phyloP scores from a whole-genome alignment of 2,113 vertebrate species.

The Proteles cristata region DNA sequence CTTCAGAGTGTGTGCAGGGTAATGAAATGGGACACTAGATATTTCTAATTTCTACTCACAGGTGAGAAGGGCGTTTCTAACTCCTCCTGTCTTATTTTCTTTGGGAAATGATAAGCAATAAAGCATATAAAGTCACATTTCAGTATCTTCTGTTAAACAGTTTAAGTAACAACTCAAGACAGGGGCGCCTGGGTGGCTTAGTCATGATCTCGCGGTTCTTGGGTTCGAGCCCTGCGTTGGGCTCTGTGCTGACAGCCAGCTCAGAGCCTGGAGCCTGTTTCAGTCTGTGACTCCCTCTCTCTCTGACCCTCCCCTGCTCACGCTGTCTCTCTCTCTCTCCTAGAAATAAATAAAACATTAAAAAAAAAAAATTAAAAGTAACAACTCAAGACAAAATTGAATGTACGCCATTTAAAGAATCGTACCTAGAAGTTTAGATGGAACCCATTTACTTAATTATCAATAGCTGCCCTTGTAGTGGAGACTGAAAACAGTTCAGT shows the following conservation, averaged over 20 bases:
- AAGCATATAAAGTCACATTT: neutral
- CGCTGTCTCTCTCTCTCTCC: too few relatives aligned
- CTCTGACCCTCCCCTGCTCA: too few relatives aligned
- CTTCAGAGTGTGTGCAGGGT: neutral
- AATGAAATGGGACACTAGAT: neutral
- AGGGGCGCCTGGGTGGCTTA: neutral
- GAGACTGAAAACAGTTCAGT: neutral
- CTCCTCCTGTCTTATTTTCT: neutral
- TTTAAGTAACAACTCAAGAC: slow-evolving; percentile 28
- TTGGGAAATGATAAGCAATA: slow-evolving; percentile 31
- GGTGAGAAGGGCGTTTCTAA: neutral
- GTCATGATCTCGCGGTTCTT: too few relatives aligned
- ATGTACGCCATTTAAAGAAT: slow-evolving; percentile 9
- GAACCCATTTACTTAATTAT: neutral
- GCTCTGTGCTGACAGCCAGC: too few relatives aligned
- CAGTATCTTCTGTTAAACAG: neutral
- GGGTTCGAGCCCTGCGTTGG: too few relatives aligned
- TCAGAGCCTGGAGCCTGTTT: too few relatives aligned
- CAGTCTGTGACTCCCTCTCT: too few relatives aligned
- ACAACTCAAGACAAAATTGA: slow-evolving; percentile 28
- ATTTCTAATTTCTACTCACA: neutral
- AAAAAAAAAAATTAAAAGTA: neutral
- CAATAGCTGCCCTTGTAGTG: neutral
- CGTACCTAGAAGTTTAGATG: neutral
- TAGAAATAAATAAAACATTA: too few relatives aligned